These are phyloP conservation scores for Gymnothorax reevesii DNA, from an alignment of 2,797 vertebrate genomes.

Conservation along the genomic window DNA sequence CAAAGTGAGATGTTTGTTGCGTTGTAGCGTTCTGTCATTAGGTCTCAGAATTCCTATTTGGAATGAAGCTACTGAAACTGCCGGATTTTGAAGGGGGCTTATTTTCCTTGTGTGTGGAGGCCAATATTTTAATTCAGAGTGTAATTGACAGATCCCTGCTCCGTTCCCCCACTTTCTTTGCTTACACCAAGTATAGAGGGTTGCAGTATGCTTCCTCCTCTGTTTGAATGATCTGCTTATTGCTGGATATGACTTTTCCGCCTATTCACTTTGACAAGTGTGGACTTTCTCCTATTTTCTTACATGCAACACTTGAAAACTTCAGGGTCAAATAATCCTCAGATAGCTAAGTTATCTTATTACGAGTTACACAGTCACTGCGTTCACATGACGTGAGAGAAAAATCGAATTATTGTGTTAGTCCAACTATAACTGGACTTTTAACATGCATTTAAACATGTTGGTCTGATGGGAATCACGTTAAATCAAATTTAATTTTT, in stretches of 20 bases:
- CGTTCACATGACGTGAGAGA: no score
- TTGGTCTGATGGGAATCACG: no score
- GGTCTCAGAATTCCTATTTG: slow-evolving; percentile 33
- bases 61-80: slow-evolving; percentile 28
- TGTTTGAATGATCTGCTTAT: slow-evolving; percentile 30
- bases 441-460: no score
- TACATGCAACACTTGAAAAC: background rate
- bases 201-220: slow-evolving; percentile 12
- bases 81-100: slow-evolving; percentile 33
- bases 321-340: background rate
- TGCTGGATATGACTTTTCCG: slow-evolving; percentile 14
- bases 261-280: slow-evolving; percentile 15
- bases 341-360: background rate
- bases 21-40: slow-evolving; percentile 14
- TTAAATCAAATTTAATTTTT: no score
- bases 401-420: no score
- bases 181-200: background rate
- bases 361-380: no score
- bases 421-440: no score
- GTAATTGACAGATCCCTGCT: slow-evolving; percentile 35
- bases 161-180: slow-evolving; percentile 18
- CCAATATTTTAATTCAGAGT: slow-evolving; percentile 39
- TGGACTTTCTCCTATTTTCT: slow-evolving; percentile 21
- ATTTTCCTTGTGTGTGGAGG: slow-evolving; percentile 30
- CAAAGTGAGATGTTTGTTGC: slow-evolving; percentile 2